Base-by-base conservation (phyloP, 2,797 vertebrate genomes). In the Loris lydekkerianus region DNA sequence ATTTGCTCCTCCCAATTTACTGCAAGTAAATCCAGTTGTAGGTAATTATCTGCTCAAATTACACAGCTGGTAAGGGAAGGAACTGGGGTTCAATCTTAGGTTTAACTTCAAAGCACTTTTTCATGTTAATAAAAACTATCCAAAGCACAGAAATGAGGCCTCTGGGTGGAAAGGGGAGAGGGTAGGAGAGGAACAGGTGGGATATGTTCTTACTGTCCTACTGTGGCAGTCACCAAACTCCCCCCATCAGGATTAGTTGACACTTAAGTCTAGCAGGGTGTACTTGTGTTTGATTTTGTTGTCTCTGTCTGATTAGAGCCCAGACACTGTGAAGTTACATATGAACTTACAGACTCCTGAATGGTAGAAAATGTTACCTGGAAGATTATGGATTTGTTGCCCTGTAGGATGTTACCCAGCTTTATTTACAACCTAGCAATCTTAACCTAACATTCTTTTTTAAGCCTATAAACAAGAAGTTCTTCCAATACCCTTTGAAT, bases 81-180 rank as follows among this genome's bases (percentile, higher is more conserved):
- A 86, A 95, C 3, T 89, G 20, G 29, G 72, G 76, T 37, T 89
- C 58, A 15, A 25, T n/a, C 65, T 95, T 63, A 92, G 29, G 31
- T 27, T 92, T 31, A 95, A 85, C 13, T 14, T 18, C 67, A 34
- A 91, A 75, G 53, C 60, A 65, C 65, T 85, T 95, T 86, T 63
- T 70, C 20, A 63, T 27, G 58, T 86, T 67, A 77, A 78, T 29
- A 78, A 87, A 85, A 94, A 80, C 40, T 58, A 72, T n/a, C 25
- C 76, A 49, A 56, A 92, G 67, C 43, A 8, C 87, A 49, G 70
- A 58, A 31, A 72, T 34, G n/a, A 67, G 81, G 76, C n/a, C 69
- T 5, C 9, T 46, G 53, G 20, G 40, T 43, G 69, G 60, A 9
- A 31, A 14, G 7, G 49, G 17, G 18, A 67, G n/a, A 1, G 63